Conservation (phyloP, 2,797 vertebrate species). For the Staurois parvus region DNA sequence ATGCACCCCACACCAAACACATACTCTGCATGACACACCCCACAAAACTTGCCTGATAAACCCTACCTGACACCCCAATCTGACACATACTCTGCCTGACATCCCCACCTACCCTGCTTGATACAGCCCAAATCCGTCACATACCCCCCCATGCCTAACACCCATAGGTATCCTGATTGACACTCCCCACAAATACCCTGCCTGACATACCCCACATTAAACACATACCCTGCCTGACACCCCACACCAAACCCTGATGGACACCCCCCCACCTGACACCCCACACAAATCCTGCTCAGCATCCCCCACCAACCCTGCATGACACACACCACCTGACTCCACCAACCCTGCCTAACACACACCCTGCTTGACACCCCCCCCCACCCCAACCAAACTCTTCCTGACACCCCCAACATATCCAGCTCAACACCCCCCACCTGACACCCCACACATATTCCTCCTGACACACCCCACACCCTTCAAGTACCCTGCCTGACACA, state of each 20-base stretch:
- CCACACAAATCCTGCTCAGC: not conserved
- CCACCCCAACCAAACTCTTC: not conserved
- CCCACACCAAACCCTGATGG: not conserved
- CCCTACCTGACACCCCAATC: no score
- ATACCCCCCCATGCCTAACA: no score
- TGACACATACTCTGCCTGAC: no score
- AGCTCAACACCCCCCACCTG: not conserved
- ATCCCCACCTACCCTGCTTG: no score
- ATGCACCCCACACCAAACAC: no score
- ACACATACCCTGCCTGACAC: not conserved
- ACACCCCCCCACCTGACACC: no score
- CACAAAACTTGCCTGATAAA: no score
- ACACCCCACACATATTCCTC: not conserved
- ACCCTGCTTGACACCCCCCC: not conserved
- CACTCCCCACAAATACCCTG: no score
- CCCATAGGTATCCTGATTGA: no score
- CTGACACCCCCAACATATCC: no score
- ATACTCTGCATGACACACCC: no score
- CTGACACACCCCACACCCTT: not conserved
- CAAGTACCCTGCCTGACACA: not conserved
- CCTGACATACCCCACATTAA: not conserved
- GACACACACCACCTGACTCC: not conserved
- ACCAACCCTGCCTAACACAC: no score
- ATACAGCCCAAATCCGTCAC: not conserved
- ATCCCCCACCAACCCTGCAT: not conserved